Conservation (phyloP, 2,113 vertebrate species). For the Tinamus guttatus region DNA sequence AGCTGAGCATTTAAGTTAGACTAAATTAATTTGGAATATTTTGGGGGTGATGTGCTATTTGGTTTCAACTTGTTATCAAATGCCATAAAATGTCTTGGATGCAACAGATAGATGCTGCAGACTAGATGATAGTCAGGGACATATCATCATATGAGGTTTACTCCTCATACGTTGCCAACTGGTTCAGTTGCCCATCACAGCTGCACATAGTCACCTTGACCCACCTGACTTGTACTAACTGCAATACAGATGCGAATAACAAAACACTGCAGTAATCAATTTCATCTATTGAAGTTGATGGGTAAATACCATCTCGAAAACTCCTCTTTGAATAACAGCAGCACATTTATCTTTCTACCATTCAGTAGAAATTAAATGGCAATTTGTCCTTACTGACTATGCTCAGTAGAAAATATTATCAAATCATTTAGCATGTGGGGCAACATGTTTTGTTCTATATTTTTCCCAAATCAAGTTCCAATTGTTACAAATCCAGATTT, state of each 20-base stretch:
- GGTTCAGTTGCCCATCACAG: neutral
- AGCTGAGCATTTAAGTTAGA: neutral
- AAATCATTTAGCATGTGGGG: neutral
- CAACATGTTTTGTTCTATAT: neutral
- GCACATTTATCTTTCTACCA: neutral
- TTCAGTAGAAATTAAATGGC: neutral
- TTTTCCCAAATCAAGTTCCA: neutral
- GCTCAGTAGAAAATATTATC: neutral
- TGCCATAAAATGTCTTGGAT: neutral
- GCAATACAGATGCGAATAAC: neutral
- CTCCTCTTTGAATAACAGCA: neutral
- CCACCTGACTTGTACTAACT: neutral
- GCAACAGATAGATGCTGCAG: neutral
- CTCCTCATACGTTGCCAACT: neutral
- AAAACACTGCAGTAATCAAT: neutral
- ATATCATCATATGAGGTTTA: no score
- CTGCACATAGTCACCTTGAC: neutral
- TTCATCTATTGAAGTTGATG: neutral
- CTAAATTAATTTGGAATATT: neutral
- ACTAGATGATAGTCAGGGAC: neutral
- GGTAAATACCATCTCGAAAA: neutral
- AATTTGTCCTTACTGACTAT: neutral
- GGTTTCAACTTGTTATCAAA: neutral
- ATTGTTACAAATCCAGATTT: neutral
- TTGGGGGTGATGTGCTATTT: neutral